A percentile compares a stretch with the other conserved stretches of the same genome.
Evolutionary conservation across 64 coral and sea anemone species (phyloP).

Genomic region (Platygyra sinensis): DNA sequence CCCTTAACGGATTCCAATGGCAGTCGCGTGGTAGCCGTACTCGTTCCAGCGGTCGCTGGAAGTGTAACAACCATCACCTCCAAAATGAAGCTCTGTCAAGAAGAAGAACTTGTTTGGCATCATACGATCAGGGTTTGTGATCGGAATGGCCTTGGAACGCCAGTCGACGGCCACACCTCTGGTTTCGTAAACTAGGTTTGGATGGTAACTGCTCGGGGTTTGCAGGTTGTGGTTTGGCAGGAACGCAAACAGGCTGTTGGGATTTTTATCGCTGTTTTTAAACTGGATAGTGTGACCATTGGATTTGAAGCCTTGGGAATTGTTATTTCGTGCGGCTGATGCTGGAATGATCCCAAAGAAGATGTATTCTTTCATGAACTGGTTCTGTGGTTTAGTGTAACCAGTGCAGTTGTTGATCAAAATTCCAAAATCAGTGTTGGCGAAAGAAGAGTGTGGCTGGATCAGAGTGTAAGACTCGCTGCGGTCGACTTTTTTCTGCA

Average conservation of each 20-base stretch:
- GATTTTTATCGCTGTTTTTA: conserved; percentile 57
- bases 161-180: conserved; percentile 50
- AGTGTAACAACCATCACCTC: conserved; percentile 59
- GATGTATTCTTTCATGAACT: conserved; percentile 45
- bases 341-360: conserved; percentile 52
- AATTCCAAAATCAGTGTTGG: neutral
- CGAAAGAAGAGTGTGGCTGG: neutral
- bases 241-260: conserved; percentile 64
- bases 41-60: conserved; percentile 57
- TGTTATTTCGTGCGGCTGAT: neutral
- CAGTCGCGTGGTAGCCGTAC: conserved; percentile 31
- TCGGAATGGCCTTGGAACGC: conserved; percentile 20
- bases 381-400: conserved; percentile 34
- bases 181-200: neutral
- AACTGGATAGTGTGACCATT: conserved; percentile 39
- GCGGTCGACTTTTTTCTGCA: conserved; percentile 24
- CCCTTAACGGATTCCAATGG: conserved; percentile 60
- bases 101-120: conserved; percentile 53
- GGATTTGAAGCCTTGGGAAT: conserved; percentile 43
- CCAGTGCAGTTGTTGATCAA: conserved; percentile 23
- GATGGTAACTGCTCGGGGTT: neutral
- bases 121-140: conserved; percentile 4
- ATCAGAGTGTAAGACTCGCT: conserved; percentile 61
- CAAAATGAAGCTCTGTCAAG: conserved; percentile 71
- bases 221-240: conserved; percentile 57